Conservation (phyloP, 2,113 vertebrate species). For the Vulpes lagopus region DNA sequence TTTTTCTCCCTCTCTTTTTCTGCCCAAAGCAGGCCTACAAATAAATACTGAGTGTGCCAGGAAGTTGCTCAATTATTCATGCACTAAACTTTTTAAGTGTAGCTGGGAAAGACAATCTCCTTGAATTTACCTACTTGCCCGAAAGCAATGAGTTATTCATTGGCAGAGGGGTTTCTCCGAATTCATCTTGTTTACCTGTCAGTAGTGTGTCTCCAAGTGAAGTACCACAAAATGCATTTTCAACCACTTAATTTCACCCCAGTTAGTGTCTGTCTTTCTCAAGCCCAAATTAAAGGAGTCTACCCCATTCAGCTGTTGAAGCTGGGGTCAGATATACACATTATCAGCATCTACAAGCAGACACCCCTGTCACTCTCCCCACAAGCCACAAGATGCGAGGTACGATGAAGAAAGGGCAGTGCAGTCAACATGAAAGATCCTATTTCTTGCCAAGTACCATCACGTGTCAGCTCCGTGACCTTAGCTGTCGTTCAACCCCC, state of each 20-base stretch:
- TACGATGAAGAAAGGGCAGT: rapidly evolving
- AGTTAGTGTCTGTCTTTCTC: neutral
- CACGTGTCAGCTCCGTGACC: rapidly evolving
- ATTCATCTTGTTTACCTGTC: conserved; percentile 69
- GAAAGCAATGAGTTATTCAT: conserved; percentile 77
- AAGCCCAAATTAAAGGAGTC: neutral
- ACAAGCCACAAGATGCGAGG: rapidly evolving
- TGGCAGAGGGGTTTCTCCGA: conserved; percentile 62
- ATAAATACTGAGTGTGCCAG: conserved; percentile 83
- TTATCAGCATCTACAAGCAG: neutral
- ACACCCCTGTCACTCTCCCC: neutral
- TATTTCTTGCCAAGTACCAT: neutral
- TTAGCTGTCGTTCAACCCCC: neutral
- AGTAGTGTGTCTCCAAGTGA: conserved; percentile 46
- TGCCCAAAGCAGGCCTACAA: conserved; percentile 77
- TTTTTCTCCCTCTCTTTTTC: conserved; percentile 58
- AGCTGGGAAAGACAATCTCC: conserved; percentile 81
- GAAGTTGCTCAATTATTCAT: conserved; percentile 86
- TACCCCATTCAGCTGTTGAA: neutral
- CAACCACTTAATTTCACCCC: conserved; percentile 65
- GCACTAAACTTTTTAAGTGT: conserved; percentile 75
- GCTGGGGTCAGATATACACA: neutral
- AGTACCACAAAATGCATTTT: conserved; percentile 68
- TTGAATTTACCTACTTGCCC: conserved; percentile 76
- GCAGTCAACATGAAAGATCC: rapidly evolving